Evolutionary conservation across 2,797 vertebrate genomes (phyloP).

Genomic region (Onychomys leucogaster): DNA sequence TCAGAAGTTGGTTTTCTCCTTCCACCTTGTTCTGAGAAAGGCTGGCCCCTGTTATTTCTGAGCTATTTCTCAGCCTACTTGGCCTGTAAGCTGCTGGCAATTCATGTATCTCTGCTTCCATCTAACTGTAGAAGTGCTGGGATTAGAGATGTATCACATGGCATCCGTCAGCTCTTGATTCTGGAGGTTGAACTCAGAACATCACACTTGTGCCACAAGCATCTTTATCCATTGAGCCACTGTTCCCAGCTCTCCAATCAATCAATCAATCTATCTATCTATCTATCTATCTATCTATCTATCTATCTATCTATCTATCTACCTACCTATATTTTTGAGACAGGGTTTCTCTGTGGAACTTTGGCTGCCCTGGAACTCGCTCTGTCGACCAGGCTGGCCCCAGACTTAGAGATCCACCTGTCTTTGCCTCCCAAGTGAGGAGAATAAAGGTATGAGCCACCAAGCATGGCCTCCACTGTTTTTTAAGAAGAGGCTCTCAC

Average conservation of each 20-base stretch:
- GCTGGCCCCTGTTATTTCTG: neutral
- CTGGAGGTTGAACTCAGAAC: neutral
- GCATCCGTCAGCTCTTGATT: neutral
- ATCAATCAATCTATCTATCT: too few species aligned
- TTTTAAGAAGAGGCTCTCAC: neutral
- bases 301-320: too few species aligned
- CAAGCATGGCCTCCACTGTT: neutral
- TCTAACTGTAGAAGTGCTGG: neutral
- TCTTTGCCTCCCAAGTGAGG: neutral
- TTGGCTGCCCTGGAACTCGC: neutral
- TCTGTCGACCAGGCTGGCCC: neutral
- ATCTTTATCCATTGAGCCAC: neutral
- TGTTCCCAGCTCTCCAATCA: neutral
- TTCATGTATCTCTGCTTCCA: neutral
- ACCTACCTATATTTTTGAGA: neutral
- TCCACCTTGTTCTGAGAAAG: neutral
- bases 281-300: too few species aligned
- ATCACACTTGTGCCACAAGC: neutral
- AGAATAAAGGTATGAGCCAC: neutral
- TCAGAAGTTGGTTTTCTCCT: neutral
- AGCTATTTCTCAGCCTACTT: neutral
- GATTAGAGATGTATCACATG: neutral
- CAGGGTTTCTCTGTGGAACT: neutral
- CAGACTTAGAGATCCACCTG: neutral
- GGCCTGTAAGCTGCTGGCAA: neutral